Evolutionary conservation across 2,113 vertebrate genomes (phyloP), one percentile per base, ranked within the genome.

Genomic region (Otolemur garnettii): DNA sequence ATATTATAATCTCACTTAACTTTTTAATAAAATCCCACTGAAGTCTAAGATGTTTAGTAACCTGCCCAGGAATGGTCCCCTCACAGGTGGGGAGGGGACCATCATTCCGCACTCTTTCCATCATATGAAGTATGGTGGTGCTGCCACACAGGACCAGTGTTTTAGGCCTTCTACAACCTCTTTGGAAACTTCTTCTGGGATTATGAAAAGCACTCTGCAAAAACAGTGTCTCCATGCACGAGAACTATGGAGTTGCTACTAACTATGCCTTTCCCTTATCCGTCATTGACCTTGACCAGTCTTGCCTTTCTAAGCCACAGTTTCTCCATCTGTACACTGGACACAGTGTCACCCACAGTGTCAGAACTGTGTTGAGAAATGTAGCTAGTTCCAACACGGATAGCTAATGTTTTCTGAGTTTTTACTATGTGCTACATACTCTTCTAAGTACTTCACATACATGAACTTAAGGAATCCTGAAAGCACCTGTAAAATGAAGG

Each of bases 361-460:
- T 60, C 55, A 93, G 68, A 78, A 64, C 35, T 69, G 59, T 45
- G 60, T 89, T 79, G 95, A 74, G 50, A 85, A 55, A 21, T 38
- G 28, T 55, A 69, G 64, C 50, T 77, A 78, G 38, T 81, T 64
- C 66, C 7, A 72, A 60, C 19, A 33, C 33, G 4, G 24, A 69
- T 0, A 2, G 30, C 35, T 64, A 50, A 53, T 53, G 19, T 57
- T 69, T 69, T 64, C 30, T 75, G 1, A 77, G 42, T 30, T 66
- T 85, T 74, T 38, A 45, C 26, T 92, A 42, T 14, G 62, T 50
- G 38, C 5, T 57, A 26, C 3, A 21, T 12, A 45, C 3, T 45
- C 45, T 42, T 77, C 30, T 74, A 72, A 77, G 22, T 42, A 30
- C 11, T 66, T 83, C n/a, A 42, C 8, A 6, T 53, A 50, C 0